Base-by-base conservation (phyloP, 2,113 vertebrate species). In the Rhizomys pruinosus region DNA sequence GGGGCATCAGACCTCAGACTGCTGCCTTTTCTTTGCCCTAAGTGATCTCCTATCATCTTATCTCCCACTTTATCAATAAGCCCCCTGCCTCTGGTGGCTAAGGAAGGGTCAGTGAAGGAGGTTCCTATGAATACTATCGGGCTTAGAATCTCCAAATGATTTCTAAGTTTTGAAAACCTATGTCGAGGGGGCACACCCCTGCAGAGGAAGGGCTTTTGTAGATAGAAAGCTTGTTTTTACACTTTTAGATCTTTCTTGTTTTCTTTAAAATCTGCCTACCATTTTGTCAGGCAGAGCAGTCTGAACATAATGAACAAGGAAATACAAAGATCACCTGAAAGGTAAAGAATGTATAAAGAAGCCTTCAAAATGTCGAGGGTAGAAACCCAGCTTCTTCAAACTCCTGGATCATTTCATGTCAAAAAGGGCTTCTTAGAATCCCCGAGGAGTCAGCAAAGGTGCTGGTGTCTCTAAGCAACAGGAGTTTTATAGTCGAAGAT, bases 81-180 rank as follows among this genome's bases (percentile, higher is more conserved):
- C 81, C 1, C 2, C 7, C 13, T 4, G 3, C 16, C 39, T 22
- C 3, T 2, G 47, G 7, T 22, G 22, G 1, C 29, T 52, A 19
- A 93, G 23, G 34, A 93, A 84, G 13, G 8, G 7, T 37, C 37
- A 82, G 2, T 23, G 88, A 93, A 94, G 3, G 1, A 32, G 12
- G 12, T 66, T 84, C 63, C 22, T 59, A 27, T 63, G 25, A 91
- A 85, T 77, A 66, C 55, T 22, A 80, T 80, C 85, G 84, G 17
- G 27, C 61, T 94, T 37, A 92, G 87, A 95, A 80, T 79, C 63
- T 7, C 1, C 44, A 73, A 57, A 73, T 81, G 72, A 94, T 74
- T 87, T 22, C 39, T 52, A 90, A 90, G 76, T 78, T 92, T 95
- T 37, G 88, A 73, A 39, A 95, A 32, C 44, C 57, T 85, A 68